Evolutionary conservation across 92 coral and sea anemone genomes (phyloP).

Genomic region (Micromussa lordhowensis): DNA sequence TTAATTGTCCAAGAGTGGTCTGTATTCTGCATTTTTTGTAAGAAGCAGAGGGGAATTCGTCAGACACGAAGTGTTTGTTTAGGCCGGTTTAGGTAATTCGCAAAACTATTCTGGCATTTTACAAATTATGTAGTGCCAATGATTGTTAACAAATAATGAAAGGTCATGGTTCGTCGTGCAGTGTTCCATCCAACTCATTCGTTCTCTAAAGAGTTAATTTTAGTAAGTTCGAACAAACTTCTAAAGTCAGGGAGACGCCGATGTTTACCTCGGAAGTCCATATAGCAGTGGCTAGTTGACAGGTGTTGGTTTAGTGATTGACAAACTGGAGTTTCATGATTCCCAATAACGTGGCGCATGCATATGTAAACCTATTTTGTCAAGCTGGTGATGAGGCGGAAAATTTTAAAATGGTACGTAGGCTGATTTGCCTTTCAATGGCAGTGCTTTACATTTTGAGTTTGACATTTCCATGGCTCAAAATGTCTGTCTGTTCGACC

Average conservation of each 20-base stretch:
- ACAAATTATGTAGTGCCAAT: not conserved
- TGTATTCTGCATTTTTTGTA: not conserved
- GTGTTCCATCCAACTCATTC: not conserved
- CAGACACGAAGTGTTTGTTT: not conserved
- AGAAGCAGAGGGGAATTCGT: not conserved
- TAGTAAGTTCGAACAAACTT: not conserved
- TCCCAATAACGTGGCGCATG: not conserved
- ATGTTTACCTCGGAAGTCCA: not conserved
- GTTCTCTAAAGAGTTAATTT: not conserved
- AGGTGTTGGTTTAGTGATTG: not conserved
- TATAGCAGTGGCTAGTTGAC: not conserved
- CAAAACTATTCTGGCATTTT: not conserved
- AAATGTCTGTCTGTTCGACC: not conserved
- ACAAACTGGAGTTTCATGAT: not conserved
- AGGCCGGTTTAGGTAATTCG: not conserved
- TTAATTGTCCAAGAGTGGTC: not conserved
- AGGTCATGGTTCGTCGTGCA: not conserved
- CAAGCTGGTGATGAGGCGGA: not conserved
- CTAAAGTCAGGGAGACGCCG: not conserved
- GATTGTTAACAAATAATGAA: too few relatives aligned
- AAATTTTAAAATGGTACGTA: not conserved
- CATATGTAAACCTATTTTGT: not conserved
- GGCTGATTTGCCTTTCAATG: not conserved
- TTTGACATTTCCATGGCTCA: not conserved
- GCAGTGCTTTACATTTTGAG: not conserved